Percentiles rank a stretch among this genome's conserved stretches.
These are phyloP conservation scores for Willowsia nigromaculata DNA, from an alignment of 2,888 invertebrate genomes.

Conservation along the genomic window DNA sequence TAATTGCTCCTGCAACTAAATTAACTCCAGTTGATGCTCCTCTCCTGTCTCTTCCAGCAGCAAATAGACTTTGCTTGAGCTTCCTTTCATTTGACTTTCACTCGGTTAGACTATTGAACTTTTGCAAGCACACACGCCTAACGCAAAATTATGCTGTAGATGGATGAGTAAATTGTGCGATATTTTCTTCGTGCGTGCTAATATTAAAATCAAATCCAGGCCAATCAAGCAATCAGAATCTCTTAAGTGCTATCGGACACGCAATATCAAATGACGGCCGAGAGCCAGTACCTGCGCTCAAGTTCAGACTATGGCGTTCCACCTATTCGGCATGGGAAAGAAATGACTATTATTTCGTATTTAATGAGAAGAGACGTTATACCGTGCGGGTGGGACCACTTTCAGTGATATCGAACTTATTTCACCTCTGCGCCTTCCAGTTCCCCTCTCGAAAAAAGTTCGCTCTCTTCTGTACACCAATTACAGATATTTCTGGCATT, in stretches of 20 bases:
- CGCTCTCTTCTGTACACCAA: background rate
- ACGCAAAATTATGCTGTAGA: background rate
- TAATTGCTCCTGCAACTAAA: background rate
- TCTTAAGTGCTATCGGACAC: constrained; percentile 38
- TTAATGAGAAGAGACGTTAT: constrained; percentile 29
- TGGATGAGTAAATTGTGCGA: background rate
- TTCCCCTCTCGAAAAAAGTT: background rate
- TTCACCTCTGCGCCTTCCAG: background rate
- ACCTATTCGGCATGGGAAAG: background rate
- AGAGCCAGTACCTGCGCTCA: background rate
- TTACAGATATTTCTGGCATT: constrained; percentile 9
- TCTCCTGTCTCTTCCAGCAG: background rate
- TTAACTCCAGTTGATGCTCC: background rate
- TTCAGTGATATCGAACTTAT: constrained; percentile 23
- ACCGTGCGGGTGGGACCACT: constrained; percentile 30
- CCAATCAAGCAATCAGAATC: constrained; percentile 47
- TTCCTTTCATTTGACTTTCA: background rate
- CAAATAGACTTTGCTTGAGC: background rate
- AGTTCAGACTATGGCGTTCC: background rate
- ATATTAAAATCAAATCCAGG: constrained; percentile 20
- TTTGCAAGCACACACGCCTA: background rate
- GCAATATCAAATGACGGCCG: constrained; percentile 32
- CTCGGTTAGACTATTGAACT: background rate
- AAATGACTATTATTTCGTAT: background rate
- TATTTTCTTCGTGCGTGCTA: background rate